Evolutionary conservation across 2,888 invertebrate species (phyloP), one percentile per base, ranked within the genome.

Genomic region (Drosophila fungiperda): DNA sequence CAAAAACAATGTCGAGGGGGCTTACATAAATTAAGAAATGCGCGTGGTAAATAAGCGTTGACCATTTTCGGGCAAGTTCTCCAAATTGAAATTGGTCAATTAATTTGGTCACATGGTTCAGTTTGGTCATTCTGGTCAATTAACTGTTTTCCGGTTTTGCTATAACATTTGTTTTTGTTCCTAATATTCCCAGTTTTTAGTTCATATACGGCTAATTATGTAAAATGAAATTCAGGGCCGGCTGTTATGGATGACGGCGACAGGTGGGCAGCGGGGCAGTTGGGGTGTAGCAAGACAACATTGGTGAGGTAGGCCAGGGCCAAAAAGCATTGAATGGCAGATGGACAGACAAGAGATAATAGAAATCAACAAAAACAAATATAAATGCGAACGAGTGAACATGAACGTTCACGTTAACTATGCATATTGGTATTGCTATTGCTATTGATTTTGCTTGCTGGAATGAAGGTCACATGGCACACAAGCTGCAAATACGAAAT

Each of bases 381-480:
- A 68, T 63, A 52, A 76, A 65, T 69, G 61, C 45, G 29, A 70
- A 71, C 67, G 68, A 63, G 73, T 58, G 66, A 76, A 70, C 76
- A 74, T 72, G 42, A 73, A 69, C 50, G 60, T 64, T 68, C 77
- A 78, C 68, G 76, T 77, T 76, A 84, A 81, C 79, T 78, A 76
- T 78, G 55, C 73, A 48, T 58, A 82, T 81, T 87, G 74, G 78
- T 91, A 90, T 91, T 91, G 91, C 29, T 49, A 49, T 49, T 52
- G 52, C 33, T 55, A 55, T 55, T 55, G 55, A 91, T 90, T 90
- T 90, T 90, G 90, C 84, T 87, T 87, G 85, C 83, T 86, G 79
- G 70, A 87, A 83, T 87, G 91, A 91, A 91, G 91, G 91, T 92
- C 91, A 91, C 80, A 81, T 82, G 83, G 78, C 75, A 69, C 73